A percentile compares a stretch with the other conserved stretches of the same genome.
These are phyloP conservation scores for Nixonia krombeini DNA, from an alignment of 1,140 invertebrate genomes.

Conservation along the genomic window DNA sequence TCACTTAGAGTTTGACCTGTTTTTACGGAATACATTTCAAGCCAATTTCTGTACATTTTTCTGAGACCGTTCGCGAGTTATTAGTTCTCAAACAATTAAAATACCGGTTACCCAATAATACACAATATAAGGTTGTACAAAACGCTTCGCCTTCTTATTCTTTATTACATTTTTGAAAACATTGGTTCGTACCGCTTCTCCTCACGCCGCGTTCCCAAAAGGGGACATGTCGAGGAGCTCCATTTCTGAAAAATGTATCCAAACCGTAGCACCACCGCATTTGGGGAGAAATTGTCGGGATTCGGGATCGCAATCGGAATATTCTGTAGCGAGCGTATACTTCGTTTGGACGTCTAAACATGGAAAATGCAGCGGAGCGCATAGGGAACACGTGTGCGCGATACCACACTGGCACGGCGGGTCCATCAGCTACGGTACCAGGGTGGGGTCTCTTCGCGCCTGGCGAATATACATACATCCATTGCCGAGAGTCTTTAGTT, in stretches of 20 bases:
- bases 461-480: constrained; percentile 35
- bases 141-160: no score
- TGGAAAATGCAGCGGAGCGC: constrained; percentile 35
- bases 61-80: no score
- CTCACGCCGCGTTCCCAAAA: not conserved
- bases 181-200: not conserved
- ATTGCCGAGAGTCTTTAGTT: constrained; percentile 37
- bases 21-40: no score
- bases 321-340: constrained; percentile 3
- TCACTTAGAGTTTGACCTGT: no score
- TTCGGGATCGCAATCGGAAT: constrained; percentile 9
- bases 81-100: no score
- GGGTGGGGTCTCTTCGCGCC: constrained; percentile 52
- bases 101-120: no score
- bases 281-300: constrained; percentile 22
- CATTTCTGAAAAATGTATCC: not conserved
- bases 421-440: constrained; percentile 49
- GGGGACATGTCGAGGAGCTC: not conserved
- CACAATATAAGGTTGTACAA: no score
- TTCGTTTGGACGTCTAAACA: constrained; percentile 34
- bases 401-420: constrained; percentile 1
- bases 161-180: no score
- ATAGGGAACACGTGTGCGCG: constrained; percentile 33
- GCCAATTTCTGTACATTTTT: no score
- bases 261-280: not conserved